Evolutionary conservation across 2,888 invertebrate genomes (phyloP).

Genomic region (Ennomos fuscantarius): DNA sequence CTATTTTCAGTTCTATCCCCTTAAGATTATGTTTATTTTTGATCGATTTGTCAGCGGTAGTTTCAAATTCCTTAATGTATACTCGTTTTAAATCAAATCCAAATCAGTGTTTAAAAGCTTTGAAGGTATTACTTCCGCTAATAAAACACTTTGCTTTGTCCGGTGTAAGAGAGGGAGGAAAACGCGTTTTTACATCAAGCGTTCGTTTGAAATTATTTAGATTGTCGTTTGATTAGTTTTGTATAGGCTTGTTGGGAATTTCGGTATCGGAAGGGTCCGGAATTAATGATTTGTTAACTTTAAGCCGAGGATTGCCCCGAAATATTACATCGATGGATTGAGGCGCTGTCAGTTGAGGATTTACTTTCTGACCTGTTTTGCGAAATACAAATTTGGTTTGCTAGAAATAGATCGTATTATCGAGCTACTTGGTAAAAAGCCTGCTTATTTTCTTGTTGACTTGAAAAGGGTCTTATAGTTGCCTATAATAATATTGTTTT

Average conservation of each 20-base stretch:
- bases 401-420: background rate
- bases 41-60: conserved; percentile 7
- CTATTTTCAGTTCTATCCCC: conserved; percentile 30
- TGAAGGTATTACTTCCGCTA: conserved; percentile 78
- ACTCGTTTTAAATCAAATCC: conserved; percentile 75
- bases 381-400: conserved; percentile 21
- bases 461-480: too few relatives aligned
- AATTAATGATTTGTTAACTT: conserved; percentile 46
- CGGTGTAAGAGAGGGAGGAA: conserved; percentile 34
- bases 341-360: conserved; percentile 25
- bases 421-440: too few relatives aligned
- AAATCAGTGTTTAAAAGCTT: conserved; percentile 75
- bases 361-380: conserved; percentile 28
- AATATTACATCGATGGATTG: conserved; percentile 30
- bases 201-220: conserved; percentile 37
- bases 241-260: conserved; percentile 40
- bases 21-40: conserved; percentile 44
- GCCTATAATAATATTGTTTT: too few relatives aligned
- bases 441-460: too few relatives aligned
- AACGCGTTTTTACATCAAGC: conserved; percentile 9
- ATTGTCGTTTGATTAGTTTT: conserved; percentile 45
- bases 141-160: conserved; percentile 72
- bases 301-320: conserved; percentile 37
- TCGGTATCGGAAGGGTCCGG: conserved; percentile 38
- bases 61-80: conserved; percentile 69